Evolutionary conservation across 2,113 vertebrate species (phyloP), one percentile per base, ranked within the genome.

Genomic region (Rhinogobius similis): DNA sequence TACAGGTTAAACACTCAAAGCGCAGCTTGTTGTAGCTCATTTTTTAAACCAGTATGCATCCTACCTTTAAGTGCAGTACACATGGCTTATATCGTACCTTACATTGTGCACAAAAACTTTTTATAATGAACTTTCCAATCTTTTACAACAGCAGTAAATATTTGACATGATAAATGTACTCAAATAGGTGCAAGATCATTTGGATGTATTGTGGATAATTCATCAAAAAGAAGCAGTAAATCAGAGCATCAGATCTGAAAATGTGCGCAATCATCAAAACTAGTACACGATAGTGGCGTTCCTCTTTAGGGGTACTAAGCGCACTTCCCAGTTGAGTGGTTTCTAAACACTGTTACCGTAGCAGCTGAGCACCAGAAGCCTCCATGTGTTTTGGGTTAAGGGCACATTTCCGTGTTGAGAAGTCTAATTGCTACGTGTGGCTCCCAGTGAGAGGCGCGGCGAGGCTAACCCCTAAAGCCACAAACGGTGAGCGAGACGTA

Each of bases 301-400:
- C 79, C 73, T 66, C 84, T 86, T 88, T 69, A 56, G 67, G 83
- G 78, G 83, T 82, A 70, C 79, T 21, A 71, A 78, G 78, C 68
- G 44, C 71, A 53, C 80, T 72, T 82, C 68, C 48, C 85, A 91
- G 84, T 76, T 82, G 82, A 87, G 90, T 29, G 90, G 91, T 91
- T 90, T 90, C 76, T 73, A 80, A 79, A 85, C 77, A 80, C 84
- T 89, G 93, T 95, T 96, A 94, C 92, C 91, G 93, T 92, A 91
- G 94, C 94, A 94, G 95, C 93, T 92, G 94, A 88, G 94, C 94
- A 97, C 96, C 94, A 93, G 91, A 90, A 93, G 91, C 91, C 92
- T 76, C 89, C 92, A 92, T 93, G 90, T 93, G 95, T 95, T 96
- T 96, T 85, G 73, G 92, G 93, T 93, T 95, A 93, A 93, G 90